Evolutionary conservation across 1,140 invertebrate genomes (phyloP).

Genomic region (Maconellicoccus hirsutus): DNA sequence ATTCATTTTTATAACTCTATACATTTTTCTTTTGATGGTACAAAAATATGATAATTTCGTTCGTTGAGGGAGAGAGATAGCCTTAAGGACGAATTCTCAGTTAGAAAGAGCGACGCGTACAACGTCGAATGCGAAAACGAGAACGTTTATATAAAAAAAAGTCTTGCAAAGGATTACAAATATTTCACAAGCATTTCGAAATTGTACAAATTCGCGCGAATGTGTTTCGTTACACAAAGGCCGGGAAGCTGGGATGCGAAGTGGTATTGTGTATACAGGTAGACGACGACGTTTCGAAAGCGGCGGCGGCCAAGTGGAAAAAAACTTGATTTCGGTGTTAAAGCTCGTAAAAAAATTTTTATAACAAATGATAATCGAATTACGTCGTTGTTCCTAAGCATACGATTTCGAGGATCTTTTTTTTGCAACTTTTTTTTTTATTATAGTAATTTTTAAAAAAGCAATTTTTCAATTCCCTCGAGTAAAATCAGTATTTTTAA

Average conservation of each 20-base stretch:
- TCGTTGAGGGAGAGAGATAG: slow-evolving; percentile 20
- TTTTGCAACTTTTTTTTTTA: too few relatives aligned
- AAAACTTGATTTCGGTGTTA: not conserved
- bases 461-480: slow-evolving; percentile 4
- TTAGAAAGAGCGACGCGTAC: not conserved
- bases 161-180: not conserved
- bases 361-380: not conserved
- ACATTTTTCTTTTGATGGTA: slow-evolving; percentile 23
- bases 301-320: not conserved
- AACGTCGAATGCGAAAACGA: not conserved
- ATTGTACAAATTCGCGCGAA: not conserved
- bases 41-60: slow-evolving; percentile 24
- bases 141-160: not conserved
- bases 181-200: not conserved
- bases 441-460: not conserved
- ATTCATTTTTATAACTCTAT: slow-evolving; percentile 21
- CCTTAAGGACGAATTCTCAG: slow-evolving; percentile 19
- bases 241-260: too few relatives aligned
- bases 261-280: too few relatives aligned
- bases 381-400: not conserved
- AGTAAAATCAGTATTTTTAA: slow-evolving; percentile 16
- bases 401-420: not conserved
- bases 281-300: too few relatives aligned
- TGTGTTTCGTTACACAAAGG: not conserved
- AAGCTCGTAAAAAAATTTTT: not conserved